Base-by-base conservation (phyloP, 2,888 invertebrate species). In the Eristalis tenax region DNA sequence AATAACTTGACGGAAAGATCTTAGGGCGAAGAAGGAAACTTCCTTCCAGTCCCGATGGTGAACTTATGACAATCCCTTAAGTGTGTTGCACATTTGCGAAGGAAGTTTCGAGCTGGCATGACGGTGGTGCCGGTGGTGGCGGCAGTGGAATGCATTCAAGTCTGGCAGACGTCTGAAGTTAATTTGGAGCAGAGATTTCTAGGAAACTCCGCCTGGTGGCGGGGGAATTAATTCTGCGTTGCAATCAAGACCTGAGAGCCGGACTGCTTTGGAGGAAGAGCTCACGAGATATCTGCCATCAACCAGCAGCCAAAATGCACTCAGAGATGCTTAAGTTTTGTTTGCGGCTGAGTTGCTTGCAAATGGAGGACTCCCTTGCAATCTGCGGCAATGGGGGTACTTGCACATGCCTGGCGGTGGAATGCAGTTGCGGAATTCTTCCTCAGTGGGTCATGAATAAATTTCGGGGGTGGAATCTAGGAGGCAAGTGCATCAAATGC, bases 41-140 rank as follows among this genome's bases (percentile, higher is more conserved):
- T 75, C 11, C 32, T 50, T 35, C 59, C n/a, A 40, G 26, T 11
- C 57, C 43, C 38, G 61, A 32, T 70, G 66, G 28, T 43, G 43
- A 85, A 81, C 82, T 82, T 77, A 85, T 82, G 85, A 77, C 82
- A 85, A 77, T 85, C 77, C 43, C 15, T 26, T 63, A 69, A 82
- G 82, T 78, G 77, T 85, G 82, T 77, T 82, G 85, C 73, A 75
- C 73, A 85, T 64, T 82, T 68, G 50, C 64, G 64, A 50, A 69
- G 68, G 43, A 76, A 76, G 71, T 81, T 50, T 50, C 6, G 18
- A 50, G 50, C 50, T 18, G 8, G 50, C 18, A n/a, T 18, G 26
- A 32, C 10, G 32, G 32, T 32, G 6, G 32, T 10, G 11, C 13
- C 63, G 59, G 50, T 32, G 32, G 8, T 32, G 32, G 32, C 10